phyloP scores from a whole-genome alignment of 2,113 vertebrate species.

The Centropristis striata region DNA sequence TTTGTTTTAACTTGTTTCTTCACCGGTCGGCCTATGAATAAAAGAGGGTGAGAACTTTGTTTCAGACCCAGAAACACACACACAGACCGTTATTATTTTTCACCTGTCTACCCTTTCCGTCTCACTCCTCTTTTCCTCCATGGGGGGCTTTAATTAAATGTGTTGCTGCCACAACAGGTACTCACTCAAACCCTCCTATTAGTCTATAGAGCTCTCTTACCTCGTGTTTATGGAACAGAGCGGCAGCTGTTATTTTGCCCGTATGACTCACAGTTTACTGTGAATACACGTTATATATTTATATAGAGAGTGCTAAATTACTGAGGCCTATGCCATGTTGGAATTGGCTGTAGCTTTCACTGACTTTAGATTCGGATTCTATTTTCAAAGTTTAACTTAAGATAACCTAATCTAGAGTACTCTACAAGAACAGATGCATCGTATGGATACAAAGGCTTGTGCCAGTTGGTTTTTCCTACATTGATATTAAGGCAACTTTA shows the following conservation, averaged over 20 bases:
- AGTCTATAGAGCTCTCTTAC: conserved; percentile 27
- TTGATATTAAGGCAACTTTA: no score
- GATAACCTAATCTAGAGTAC: not conserved
- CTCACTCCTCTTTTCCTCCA: conserved; percentile 44
- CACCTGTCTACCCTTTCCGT: conserved; percentile 61
- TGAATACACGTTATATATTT: not conserved
- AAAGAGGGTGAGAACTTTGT: conserved; percentile 53
- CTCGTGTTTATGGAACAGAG: conserved; percentile 45
- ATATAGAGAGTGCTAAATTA: not conserved
- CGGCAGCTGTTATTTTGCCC: conserved; percentile 30
- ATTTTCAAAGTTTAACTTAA: not conserved
- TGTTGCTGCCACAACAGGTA: conserved; percentile 73
- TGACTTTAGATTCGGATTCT: not conserved
- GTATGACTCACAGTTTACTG: conserved; percentile 17
- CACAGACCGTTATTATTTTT: conserved; percentile 53
- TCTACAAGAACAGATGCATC: not conserved
- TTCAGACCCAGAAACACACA: conserved; percentile 47
- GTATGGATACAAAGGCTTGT: not conserved
- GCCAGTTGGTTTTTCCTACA: no score
- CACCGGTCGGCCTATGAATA: conserved; percentile 48
- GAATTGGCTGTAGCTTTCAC: not conserved
- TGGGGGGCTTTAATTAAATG: conserved; percentile 74
- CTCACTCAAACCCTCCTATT: conserved; percentile 60
- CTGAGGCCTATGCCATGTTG: not conserved
- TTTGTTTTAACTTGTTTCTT: conserved; percentile 78